Base-by-base conservation (phyloP, 1,140 invertebrate genomes). In the Oedothorax gibbosus region DNA sequence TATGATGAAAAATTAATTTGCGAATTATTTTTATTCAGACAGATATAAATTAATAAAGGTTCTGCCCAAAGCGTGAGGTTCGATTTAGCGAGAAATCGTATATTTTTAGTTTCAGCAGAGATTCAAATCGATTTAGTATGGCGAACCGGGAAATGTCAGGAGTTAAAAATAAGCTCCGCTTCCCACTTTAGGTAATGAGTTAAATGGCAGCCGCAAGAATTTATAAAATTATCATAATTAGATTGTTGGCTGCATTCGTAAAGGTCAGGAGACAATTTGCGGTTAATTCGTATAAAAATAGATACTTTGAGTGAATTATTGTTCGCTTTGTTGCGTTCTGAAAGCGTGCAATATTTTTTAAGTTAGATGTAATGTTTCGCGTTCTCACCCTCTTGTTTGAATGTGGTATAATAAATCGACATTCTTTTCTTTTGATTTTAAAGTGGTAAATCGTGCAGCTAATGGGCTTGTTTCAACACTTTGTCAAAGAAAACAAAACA, bases 31-130 rank as follows among this genome's bases (percentile, higher is more conserved):
- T 35, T 62, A 62, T 62, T 62, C 18, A 62, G 57, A 12, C 57
- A 15, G 57, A 62, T 62, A 62, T 62, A 62, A 62, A 62, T 62
- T 62, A 2, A 62, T 12, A 62, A 18, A 15, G 57, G 57, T 18
- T 62, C 18, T 18, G 57, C 57, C 18, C 15, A 72, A 56, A 57
- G 20, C n/a, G 0, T n/a, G 21, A 12, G 8, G 6, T 21, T 75
- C 54, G 72, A 53, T 60, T 75, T 75, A 57, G n/a, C 21, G 35
- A 14, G 10, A 12, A 10, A 60, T 11, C 15, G 4, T 9, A n/a
- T 75, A 75, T 75, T 57, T 75, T 56, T 75, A 75, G 54, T 57
- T 75, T 75, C 57, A 56, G 72, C 72, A 75, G 11, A 75, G 54
- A 75, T 75, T 57, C 20, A 57, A 75, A 75, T 75, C 72, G 72